Percentiles rank a stretch among this genome's conserved stretches.
phyloP scores from a whole-genome alignment of 2,113 vertebrate genomes.

The Pholis gunnellus region DNA sequence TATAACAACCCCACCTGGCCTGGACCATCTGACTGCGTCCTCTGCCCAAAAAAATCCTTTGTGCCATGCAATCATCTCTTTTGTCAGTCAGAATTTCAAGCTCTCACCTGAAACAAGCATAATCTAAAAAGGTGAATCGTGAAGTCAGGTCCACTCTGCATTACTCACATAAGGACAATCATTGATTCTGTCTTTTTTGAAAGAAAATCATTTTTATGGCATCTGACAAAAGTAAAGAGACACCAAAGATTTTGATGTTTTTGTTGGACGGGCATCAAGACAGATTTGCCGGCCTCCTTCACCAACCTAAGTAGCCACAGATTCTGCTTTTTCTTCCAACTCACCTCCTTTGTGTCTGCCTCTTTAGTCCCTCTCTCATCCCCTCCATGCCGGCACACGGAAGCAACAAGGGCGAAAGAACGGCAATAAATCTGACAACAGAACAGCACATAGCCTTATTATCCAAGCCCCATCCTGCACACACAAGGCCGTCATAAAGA shows the following conservation, averaged over 20 bases:
- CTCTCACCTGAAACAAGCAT: constrained; percentile 73
- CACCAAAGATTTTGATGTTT: constrained; percentile 80
- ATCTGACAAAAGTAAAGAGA: constrained; percentile 77
- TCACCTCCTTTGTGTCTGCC: constrained; percentile 75
- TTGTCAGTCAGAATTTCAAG: constrained; percentile 76
- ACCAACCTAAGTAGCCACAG: constrained; percentile 65
- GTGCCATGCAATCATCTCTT: constrained; percentile 83
- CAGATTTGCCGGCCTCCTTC: constrained; percentile 48
- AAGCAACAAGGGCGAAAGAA: constrained; percentile 79
- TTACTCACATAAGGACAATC: constrained; percentile 80
- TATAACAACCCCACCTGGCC: constrained; percentile 57
- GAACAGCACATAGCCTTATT: constrained; percentile 83
- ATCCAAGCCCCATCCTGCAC: constrained; percentile 70
- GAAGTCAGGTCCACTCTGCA: constrained; percentile 78
- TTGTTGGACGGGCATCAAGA: constrained; percentile 61
- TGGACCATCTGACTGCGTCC: constrained; percentile 68
- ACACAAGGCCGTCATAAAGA: constrained; percentile 73
- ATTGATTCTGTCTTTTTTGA: constrained; percentile 76
- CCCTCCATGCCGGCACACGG: constrained; percentile 48
- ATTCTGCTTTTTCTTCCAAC: constrained; percentile 58
- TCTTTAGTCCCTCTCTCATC: constrained; percentile 50
- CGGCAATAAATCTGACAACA: constrained; percentile 83
- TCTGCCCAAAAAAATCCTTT: constrained; percentile 71
- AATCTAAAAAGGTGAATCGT: constrained; percentile 70
- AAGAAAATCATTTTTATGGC: constrained; percentile 70